These are phyloP conservation scores for Ennomos fuscantarius DNA, from an alignment of 2,888 invertebrate genomes.

Conservation along the genomic window DNA sequence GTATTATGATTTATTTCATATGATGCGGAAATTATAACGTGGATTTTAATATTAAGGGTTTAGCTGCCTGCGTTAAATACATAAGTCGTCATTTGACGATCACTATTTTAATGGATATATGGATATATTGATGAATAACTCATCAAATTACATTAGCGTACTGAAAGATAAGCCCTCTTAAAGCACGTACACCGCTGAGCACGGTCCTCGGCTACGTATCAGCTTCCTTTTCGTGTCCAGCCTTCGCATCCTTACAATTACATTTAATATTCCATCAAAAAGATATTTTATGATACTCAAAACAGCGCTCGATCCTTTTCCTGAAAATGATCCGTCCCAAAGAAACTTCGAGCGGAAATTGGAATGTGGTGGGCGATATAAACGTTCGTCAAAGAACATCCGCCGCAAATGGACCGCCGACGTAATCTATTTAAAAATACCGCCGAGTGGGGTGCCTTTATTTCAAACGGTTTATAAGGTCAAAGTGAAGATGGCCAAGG, in stretches of 20 bases:
- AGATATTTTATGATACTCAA: conserved; percentile 3
- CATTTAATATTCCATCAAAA: background rate
- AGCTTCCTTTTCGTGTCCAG: no score
- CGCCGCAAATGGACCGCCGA: conserved; percentile 42
- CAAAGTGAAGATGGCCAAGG: background rate
- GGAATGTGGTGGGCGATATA: conserved; percentile 42
- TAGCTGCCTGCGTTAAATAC: no score
- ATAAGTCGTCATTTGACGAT: no score
- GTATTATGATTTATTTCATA: no score
- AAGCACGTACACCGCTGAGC: no score
- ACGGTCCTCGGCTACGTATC: no score
- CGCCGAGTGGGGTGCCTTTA: conserved; percentile 27
- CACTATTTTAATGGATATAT: no score
- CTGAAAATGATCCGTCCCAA: conserved; percentile 41
- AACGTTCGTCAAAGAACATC: conserved; percentile 45
- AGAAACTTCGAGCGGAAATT: conserved; percentile 49
- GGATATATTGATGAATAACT: no score
- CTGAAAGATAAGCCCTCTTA: no score
- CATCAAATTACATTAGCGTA: no score
- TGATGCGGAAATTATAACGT: no score
- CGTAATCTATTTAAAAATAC: conserved; percentile 41
- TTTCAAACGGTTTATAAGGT: conserved; percentile 23
- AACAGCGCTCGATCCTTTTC: conserved; percentile 31
- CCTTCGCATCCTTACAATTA: background rate
- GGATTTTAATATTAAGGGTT: no score